Evolutionary conservation across 2,888 invertebrate species (phyloP).

Genomic region (Theretra japonica): DNA sequence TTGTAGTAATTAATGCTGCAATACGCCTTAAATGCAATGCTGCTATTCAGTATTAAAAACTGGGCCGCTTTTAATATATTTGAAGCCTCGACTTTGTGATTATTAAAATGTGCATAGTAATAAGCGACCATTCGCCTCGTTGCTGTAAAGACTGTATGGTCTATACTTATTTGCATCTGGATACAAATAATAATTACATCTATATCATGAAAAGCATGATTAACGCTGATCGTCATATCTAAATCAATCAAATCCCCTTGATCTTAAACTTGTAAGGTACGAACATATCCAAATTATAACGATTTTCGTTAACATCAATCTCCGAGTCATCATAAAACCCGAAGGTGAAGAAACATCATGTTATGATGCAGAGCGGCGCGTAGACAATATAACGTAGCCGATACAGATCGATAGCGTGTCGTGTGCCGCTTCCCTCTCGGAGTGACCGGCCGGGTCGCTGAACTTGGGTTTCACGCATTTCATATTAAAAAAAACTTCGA

Average conservation of each 20-base stretch:
- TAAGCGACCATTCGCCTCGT: too few relatives aligned
- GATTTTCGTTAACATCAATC: not conserved
- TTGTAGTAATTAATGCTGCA: conserved; percentile 1
- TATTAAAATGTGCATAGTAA: too few relatives aligned
- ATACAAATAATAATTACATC: too few relatives aligned
- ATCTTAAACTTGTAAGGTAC: too few relatives aligned
- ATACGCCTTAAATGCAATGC: not conserved
- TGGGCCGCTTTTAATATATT: not conserved
- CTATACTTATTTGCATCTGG: too few relatives aligned
- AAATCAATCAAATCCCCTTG: too few relatives aligned
- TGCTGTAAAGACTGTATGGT: too few relatives aligned
- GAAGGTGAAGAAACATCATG: not conserved
- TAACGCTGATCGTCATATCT: too few relatives aligned
- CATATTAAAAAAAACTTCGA: not conserved
- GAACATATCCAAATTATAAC: too few relatives aligned
- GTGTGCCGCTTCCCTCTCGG: not conserved
- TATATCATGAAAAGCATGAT: too few relatives aligned
- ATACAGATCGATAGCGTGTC: conserved; percentile 3
- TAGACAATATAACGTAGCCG: not conserved
- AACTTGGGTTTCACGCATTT: not conserved
- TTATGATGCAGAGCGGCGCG: not conserved
- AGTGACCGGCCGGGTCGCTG: not conserved
- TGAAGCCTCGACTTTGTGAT: not conserved
- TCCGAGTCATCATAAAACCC: not conserved
- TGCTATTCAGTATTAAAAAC: not conserved